Conservation (phyloP, 2,888 invertebrate genomes). For the Temnothorax ravouxi region DNA sequence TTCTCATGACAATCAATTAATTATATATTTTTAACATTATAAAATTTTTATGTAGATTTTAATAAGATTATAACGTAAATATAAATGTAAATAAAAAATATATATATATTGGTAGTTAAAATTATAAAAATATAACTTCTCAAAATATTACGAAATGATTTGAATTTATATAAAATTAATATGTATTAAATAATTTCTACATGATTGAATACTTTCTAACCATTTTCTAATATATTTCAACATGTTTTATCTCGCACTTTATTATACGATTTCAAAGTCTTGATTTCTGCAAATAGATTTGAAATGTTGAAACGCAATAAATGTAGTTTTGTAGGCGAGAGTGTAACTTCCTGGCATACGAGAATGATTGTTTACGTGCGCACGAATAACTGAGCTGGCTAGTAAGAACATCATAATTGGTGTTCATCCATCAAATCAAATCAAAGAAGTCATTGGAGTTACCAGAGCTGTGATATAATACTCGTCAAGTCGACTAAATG, state of each 20-base stretch:
- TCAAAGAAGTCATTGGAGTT: background rate
- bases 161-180: background rate
- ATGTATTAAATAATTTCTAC: too few species aligned
- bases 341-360: conserved; percentile 41
- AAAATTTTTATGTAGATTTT: background rate
- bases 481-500: background rate
- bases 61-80: background rate
- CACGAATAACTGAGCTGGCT: background rate
- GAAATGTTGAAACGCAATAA: background rate
- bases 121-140: background rate
- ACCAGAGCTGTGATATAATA: conserved; percentile 10
- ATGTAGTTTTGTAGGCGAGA: background rate
- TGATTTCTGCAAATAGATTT: background rate
- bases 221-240: background rate
- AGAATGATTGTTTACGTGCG: conserved; percentile 44
- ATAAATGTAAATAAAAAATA: background rate
- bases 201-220: background rate
- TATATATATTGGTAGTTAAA: background rate
- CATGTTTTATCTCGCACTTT: background rate
- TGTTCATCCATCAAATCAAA: conserved; percentile 16
- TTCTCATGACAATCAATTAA: background rate
- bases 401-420: conserved; percentile 23
- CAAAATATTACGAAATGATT: background rate
- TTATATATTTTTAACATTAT: background rate
- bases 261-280: background rate